phyloP scores from a whole-genome alignment of 2,113 vertebrate species.

The Neodon shergylaensis region DNA sequence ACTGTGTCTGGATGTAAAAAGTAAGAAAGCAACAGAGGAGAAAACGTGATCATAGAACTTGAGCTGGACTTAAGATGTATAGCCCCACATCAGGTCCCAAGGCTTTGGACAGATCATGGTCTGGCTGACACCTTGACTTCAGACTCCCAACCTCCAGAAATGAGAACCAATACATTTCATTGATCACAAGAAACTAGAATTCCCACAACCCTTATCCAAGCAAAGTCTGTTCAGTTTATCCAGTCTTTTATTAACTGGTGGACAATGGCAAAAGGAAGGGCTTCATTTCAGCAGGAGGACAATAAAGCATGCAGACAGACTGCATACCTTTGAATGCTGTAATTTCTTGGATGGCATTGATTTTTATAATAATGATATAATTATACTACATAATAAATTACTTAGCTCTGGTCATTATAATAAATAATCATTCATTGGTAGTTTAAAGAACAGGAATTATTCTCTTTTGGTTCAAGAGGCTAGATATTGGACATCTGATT shows the following conservation, averaged over 20 bases:
- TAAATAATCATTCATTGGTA: not conserved
- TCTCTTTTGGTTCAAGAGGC: not conserved
- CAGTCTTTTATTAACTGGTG: not conserved
- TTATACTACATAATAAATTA: not conserved
- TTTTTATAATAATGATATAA: conserved; percentile 2
- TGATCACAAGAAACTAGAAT: not conserved
- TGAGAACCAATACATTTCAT: not conserved
- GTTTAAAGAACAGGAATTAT: not conserved
- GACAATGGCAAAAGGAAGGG: not conserved
- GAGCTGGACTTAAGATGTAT: not conserved
- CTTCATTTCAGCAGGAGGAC: not conserved
- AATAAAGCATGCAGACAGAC: not conserved
- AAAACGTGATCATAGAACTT: not conserved
- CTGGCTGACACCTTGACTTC: not conserved
- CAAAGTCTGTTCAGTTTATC: not conserved
- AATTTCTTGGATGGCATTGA: not conserved
- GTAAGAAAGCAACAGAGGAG: not conserved
- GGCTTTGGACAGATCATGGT: not conserved
- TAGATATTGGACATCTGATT: not conserved
- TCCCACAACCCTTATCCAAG: not conserved
- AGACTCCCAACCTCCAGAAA: not conserved
- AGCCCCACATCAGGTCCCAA: not conserved
- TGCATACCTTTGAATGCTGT: not conserved
- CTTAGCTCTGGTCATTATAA: not conserved
- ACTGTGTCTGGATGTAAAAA: not conserved